These are phyloP conservation scores for Syngnathus scovelli DNA, from an alignment of 2,113 vertebrate genomes.

Conservation along the genomic window DNA sequence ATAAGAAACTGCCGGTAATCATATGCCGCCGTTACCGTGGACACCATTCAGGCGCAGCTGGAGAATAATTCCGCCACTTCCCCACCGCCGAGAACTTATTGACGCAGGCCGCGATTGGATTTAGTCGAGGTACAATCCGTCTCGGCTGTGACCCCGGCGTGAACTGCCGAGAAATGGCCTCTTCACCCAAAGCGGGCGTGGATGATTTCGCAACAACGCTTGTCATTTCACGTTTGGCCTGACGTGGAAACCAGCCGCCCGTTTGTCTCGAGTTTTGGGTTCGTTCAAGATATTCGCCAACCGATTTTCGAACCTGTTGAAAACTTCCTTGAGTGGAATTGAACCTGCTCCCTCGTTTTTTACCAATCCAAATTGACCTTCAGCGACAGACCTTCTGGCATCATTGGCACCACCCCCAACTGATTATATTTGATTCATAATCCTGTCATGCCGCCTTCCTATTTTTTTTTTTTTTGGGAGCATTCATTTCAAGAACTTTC, in stretches of 20 bases:
- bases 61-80: constrained; percentile 29
- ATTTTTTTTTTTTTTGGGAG: constrained; percentile 7
- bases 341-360: not conserved
- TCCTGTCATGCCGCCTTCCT: not conserved
- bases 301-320: not conserved
- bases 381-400: not conserved
- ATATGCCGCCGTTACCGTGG: not conserved
- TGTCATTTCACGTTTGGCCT: constrained; percentile 38
- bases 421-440: constrained; percentile 13
- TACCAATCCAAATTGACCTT: not conserved
- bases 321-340: not conserved
- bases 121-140: constrained; percentile 45
- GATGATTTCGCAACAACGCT: constrained; percentile 39
- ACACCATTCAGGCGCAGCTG: constrained; percentile 12
- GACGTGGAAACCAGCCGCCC: constrained; percentile 34
- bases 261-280: constrained; percentile 23
- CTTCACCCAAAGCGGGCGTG: constrained; percentile 26
- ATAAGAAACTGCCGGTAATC: constrained; percentile 9
- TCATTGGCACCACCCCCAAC: not conserved
- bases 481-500: constrained; percentile 39
- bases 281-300: too few species aligned
- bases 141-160: constrained; percentile 46
- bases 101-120: constrained; percentile 42
- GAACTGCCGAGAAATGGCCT: constrained; percentile 48
- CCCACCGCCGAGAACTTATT: constrained; percentile 30